Evolutionary conservation across 2,797 vertebrate species (phyloP).

Genomic region (Notolabrus celidotus): DNA sequence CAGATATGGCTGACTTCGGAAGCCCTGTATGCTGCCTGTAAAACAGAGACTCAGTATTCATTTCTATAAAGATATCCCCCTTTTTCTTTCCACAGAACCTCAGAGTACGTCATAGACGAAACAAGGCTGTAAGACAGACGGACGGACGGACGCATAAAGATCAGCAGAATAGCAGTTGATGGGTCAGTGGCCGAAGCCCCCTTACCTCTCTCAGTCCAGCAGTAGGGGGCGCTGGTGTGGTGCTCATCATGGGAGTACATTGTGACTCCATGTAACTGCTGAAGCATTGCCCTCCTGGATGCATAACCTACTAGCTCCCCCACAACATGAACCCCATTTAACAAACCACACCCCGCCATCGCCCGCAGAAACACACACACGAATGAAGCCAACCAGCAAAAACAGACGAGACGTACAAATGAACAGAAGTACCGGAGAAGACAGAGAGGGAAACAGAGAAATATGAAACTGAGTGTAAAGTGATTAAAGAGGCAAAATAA

Average conservation of each 20-base stretch:
- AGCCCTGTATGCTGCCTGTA: slow-evolving; percentile 9
- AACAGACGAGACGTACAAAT: slow-evolving; percentile 69
- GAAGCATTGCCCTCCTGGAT: slow-evolving; percentile 92
- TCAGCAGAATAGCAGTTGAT: slow-evolving; percentile 57
- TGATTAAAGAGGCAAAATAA: slow-evolving; percentile 48
- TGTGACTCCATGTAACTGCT: slow-evolving; percentile 92
- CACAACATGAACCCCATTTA: slow-evolving; percentile 73
- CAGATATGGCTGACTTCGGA: slow-evolving; percentile 6
- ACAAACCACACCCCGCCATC: slow-evolving; percentile 56
- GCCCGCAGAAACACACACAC: slow-evolving; percentile 45
- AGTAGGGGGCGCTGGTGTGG: slow-evolving; percentile 83
- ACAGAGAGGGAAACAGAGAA: slow-evolving; percentile 71
- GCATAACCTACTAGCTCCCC: slow-evolving; percentile 84
- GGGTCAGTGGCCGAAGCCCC: slow-evolving; percentile 61
- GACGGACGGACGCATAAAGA: slow-evolving; percentile 50
- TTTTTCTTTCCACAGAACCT: slow-evolving; percentile 7
- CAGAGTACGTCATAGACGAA: slow-evolving; percentile 45
- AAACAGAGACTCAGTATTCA: slow-evolving; percentile 11
- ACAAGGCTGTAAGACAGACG: slow-evolving; percentile 65
- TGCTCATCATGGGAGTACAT: slow-evolving; percentile 90
- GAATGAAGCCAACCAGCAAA: slow-evolving; percentile 38
- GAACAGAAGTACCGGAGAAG: slow-evolving; percentile 69
- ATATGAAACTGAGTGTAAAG: slow-evolving; percentile 69
- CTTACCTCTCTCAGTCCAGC: slow-evolving; percentile 90
- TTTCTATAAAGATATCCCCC: neutral